Evolutionary conservation across 2,888 invertebrate genomes (phyloP), one percentile per base, ranked within the genome.

Genomic region (Serripes groenlandicus): DNA sequence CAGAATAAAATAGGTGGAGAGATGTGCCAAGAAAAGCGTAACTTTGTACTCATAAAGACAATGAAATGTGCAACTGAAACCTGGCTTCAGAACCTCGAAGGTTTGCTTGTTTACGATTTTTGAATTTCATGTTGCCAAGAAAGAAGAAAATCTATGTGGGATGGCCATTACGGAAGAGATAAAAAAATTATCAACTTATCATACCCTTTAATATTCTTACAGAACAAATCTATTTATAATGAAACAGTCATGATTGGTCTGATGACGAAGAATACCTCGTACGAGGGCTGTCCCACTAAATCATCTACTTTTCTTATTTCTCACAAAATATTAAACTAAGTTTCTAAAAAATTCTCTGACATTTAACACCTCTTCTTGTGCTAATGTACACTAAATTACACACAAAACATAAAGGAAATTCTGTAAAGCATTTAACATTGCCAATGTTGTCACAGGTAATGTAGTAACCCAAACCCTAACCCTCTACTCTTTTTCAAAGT

Each of bases 41-140:
- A 93, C 81, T 85, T 94, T 75, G 93, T 93, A 4, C 94, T 94
- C 80, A 91, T 94, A 73, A 94, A 94, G 79, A 91, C 92, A 72
- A 93, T 94, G 90, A 94, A 94, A 78, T 93, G 93, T 89, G 94
- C 93, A 1, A 94, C 94, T 21, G 90, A 92, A 74, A 93, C 94
- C 2, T 94, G 70, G 90, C 88, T 1, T 88, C 91, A 11, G 88
- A 93, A 9, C 85, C 94, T n/a, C 86, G 92, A 15, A 86, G 94
- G 7, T 94, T 92, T 87, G 93, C 91, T 32, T 90, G 89, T 52
- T 70, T 77, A 7, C 68, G 92, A 18, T 88, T 92, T 70, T 83
- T 94, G 35, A 91, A 92, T 23, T 92, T 93, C 78, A 92, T 93
- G 4, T 78, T 92, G 5, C 94, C 94, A 2, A 74, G 90, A 18